Percentiles rank a stretch among this genome's conserved stretches.
Conservation (phyloP, 2,113 vertebrate species). For the Melanotaenia duboulayi region DNA sequence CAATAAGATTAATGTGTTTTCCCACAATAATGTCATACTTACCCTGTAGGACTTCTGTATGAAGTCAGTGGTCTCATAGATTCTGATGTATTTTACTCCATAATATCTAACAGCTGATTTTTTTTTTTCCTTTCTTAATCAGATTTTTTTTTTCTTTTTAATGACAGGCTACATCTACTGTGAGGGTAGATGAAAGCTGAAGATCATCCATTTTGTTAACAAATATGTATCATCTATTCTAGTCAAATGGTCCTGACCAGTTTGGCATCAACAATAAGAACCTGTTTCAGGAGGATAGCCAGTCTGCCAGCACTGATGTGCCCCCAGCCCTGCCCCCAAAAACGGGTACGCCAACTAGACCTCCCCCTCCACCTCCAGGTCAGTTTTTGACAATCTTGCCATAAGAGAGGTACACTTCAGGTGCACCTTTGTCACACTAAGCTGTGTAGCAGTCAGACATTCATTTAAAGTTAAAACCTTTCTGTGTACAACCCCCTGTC, state of each 20-base stretch:
- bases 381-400: slow-evolving; percentile 43
- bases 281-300: slow-evolving; percentile 86
- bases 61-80: no score
- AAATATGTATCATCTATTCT: slow-evolving; percentile 44
- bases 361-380: slow-evolving; percentile 96
- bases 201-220: not conserved
- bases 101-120: no score
- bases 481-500: slow-evolving; percentile 52
- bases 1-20: no score
- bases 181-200: no score
- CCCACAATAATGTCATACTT: no score
- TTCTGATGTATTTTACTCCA: no score
- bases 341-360: slow-evolving; percentile 94
- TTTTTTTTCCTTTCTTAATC: not conserved
- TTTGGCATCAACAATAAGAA: slow-evolving; percentile 89
- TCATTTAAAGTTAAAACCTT: not conserved
- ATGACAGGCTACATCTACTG: no score
- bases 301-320: slow-evolving; percentile 84
- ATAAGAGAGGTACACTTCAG: not conserved
- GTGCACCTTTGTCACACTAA: not conserved
- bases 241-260: slow-evolving; percentile 89
- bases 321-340: slow-evolving; percentile 97
- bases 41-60: no score
- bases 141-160: not conserved
- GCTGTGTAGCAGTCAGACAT: not conserved